Base-by-base conservation (phyloP, 2,113 vertebrate species). In the Pygoscelis antarcticus region DNA sequence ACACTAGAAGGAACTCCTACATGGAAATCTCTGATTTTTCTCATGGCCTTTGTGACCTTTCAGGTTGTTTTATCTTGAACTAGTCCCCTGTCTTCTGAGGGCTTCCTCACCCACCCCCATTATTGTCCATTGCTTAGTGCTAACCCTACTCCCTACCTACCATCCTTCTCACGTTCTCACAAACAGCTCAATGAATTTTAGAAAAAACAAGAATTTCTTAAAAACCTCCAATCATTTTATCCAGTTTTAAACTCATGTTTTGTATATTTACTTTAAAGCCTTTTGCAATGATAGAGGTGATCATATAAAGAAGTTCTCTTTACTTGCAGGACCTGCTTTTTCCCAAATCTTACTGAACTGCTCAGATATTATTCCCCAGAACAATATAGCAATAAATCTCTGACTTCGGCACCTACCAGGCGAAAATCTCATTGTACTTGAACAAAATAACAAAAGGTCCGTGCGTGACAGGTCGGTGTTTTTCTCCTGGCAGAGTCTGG, bases 381-480 rank as follows among this genome's bases (percentile, higher is more conserved):
- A 78, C 47, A 93, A 64, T 75, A 42, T n/a, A 89, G 52, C 23
- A 89, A 55, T 92, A 89, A 81, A 92, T 81, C n/a, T 91, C 40
- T 62, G 46, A 66, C 46, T 90, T 93, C 7, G 19, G 64, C 47
- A 78, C 49, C 42, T 94, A 64, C 71, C 29, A 87, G 38, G 29
- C 2, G 3, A 89, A 86, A 92, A 93, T 71, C 52, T 94, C 25
- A 36, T 75, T 84, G 64, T 82, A 60, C 52, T 68, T 82, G 47
- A 91, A 68, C 12, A 20, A 78, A 90, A 32, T 75, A 87, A 81
- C 88, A 84, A 46, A 90, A 87, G 29, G 23, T 89, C 47, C 18
- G 18, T 66, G 54, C 0, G 0, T 82, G 61, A 81, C 46, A 62
- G 38, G 68, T 66, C 9, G 0, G 15, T 78, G 44, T 64, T 84